Evolutionary conservation across 2,113 vertebrate genomes (phyloP).

Genomic region (Campylomormyrus numenius): DNA sequence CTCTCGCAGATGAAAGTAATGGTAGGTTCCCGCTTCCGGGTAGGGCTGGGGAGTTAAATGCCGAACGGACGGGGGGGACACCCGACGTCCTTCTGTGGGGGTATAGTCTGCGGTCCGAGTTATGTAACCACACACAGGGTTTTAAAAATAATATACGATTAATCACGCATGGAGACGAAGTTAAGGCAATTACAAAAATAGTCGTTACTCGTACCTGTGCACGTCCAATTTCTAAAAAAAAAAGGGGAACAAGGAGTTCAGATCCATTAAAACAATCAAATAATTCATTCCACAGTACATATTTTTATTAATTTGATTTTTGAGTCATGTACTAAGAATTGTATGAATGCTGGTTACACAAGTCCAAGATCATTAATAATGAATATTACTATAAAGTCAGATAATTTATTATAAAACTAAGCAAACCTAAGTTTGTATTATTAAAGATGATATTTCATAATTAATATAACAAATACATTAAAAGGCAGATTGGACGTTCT

Average conservation of each 20-base stretch:
- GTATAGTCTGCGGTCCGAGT: neutral
- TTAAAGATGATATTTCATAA: neutral
- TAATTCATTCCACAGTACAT: neutral
- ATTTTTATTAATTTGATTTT: neutral
- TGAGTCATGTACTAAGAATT: neutral
- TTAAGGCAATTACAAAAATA: neutral
- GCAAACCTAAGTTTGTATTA: neutral
- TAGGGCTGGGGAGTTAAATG: constrained; percentile 10
- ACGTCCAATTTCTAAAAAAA: neutral
- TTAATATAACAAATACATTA: neutral
- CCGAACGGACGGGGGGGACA: neutral
- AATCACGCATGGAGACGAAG: neutral
- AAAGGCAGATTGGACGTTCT: neutral
- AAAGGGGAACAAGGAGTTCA: neutral
- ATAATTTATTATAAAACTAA: neutral
- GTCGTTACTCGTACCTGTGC: neutral
- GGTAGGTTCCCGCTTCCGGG: constrained; percentile 54
- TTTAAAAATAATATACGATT: neutral
- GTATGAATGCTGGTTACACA: neutral
- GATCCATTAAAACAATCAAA: neutral
- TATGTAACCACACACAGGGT: neutral
- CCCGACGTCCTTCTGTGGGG: neutral
- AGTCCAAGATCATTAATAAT: neutral
- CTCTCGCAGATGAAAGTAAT: constrained; percentile 25
- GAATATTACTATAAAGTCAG: neutral